These are phyloP conservation scores for Holothuria scabra DNA, from an alignment of 53 echinoderm and acorn worm genomes.

Conservation along the genomic window DNA sequence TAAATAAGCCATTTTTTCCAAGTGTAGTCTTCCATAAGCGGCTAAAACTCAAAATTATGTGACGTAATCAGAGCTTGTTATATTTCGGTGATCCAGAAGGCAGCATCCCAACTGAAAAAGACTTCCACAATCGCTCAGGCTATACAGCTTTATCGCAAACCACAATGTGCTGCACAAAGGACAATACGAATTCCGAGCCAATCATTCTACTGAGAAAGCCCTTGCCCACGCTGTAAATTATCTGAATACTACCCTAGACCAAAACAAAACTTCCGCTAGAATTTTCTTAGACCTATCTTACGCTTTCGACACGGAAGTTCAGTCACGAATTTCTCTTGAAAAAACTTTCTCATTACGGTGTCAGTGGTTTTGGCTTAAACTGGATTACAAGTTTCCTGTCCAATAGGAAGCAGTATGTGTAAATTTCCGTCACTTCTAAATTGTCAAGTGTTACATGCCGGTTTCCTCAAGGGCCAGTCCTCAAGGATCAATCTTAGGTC, in stretches of 20 bases:
- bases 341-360: slow-evolving; percentile 31
- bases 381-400: not conserved
- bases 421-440: not conserved
- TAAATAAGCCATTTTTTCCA: no score
- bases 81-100: no score
- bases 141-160: no score
- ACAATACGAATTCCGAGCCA: no score
- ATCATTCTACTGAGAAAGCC: slow-evolving; percentile 10
- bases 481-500: no score
- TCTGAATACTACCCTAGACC: slow-evolving; percentile 13
- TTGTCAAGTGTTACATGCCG: not conserved
- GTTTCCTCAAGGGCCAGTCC: slow-evolving; percentile 2
- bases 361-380: not conserved
- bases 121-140: no score
- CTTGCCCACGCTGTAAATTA: slow-evolving; percentile 2
- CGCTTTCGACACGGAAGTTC: slow-evolving; percentile 27
- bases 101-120: no score
- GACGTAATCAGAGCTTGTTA: no score
- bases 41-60: no score
- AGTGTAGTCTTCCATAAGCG: no score
- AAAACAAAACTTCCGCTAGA: not conserved
- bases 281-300: slow-evolving; percentile 18
- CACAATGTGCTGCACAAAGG: no score
- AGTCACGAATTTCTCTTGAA: not conserved
- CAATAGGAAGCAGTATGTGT: slow-evolving; percentile 14